These are phyloP conservation scores for Caenorhabditis japonica DNA, from an alignment of 2,888 invertebrate genomes.

Conservation along the genomic window DNA sequence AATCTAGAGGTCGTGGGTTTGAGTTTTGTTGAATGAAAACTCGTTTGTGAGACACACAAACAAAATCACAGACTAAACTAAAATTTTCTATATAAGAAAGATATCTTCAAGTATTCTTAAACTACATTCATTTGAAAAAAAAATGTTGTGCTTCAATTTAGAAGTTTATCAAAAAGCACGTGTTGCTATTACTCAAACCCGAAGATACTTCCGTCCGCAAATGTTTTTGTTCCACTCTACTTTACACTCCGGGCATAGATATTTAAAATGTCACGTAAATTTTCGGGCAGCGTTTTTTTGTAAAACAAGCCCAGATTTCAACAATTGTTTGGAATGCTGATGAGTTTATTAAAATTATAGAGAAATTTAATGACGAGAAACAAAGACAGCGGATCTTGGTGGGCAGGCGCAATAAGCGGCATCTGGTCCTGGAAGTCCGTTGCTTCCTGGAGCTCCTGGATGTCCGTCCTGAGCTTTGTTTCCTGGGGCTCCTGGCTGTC, in stretches of 20 bases:
- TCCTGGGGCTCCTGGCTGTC: conserved; percentile 57
- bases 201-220: no score
- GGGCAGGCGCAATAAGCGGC: conserved; percentile 68
- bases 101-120: no score
- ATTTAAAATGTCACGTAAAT: conserved; percentile 41
- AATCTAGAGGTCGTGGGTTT: no score
- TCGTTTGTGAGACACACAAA: no score
- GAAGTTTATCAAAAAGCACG: no score
- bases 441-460: conserved; percentile 61
- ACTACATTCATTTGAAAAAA: no score
- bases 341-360: conserved; percentile 22
- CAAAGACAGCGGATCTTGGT: conserved; percentile 60
- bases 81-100: no score
- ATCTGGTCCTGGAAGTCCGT: conserved; percentile 64
- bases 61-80: no score
- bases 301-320: no score
- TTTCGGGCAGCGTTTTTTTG: neutral
- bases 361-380: conserved; percentile 39
- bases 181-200: no score
- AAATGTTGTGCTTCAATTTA: no score
- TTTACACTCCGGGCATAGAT: conserved; percentile 34
- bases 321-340: conserved; percentile 31
- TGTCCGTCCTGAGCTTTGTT: conserved; percentile 59
- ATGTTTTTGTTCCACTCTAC: conserved; percentile 21
- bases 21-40: no score